Evolutionary conservation across 1,140 invertebrate genomes (phyloP).

Genomic region (Drosophila repleta): DNA sequence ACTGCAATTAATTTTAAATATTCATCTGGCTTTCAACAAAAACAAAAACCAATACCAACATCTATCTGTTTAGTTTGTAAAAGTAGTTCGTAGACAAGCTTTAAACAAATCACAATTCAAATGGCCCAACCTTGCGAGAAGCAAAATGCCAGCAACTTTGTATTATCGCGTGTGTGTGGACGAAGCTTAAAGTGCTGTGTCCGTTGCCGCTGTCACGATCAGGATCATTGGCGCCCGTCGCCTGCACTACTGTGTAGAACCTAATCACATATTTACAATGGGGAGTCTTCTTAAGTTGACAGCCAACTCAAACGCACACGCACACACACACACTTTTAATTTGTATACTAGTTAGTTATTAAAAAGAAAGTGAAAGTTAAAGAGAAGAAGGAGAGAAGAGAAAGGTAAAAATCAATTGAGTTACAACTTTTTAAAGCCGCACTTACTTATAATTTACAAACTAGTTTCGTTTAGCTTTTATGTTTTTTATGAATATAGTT

Average conservation of each 20-base stretch:
- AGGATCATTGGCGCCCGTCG: not conserved
- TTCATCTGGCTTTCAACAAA: slow-evolving; percentile 24
- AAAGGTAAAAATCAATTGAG: slow-evolving; percentile 13
- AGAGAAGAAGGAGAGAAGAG: no score
- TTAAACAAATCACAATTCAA: slow-evolving; percentile 44
- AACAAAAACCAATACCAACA: slow-evolving; percentile 7
- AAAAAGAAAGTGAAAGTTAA: slow-evolving; percentile 18
- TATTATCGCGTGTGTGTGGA: slow-evolving; percentile 44
- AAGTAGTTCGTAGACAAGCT: slow-evolving; percentile 40
- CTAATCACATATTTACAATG: not conserved
- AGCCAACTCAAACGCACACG: slow-evolving; percentile 1
- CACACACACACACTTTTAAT: slow-evolving; percentile 27
- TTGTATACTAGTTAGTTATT: slow-evolving; percentile 51
- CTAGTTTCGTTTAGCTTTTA: slow-evolving; percentile 68
- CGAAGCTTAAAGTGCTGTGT: slow-evolving; percentile 33
- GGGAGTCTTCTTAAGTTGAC: not conserved
- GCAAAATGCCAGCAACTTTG: slow-evolving; percentile 26
- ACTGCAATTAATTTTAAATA: slow-evolving; percentile 47
- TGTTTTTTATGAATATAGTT: slow-evolving; percentile 66
- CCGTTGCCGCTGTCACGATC: slow-evolving; percentile 19
- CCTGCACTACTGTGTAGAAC: not conserved
- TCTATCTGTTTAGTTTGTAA: slow-evolving; percentile 20
- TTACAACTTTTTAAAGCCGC: slow-evolving; percentile 51
- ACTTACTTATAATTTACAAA: slow-evolving; percentile 50
- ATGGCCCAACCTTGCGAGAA: not conserved